Evolutionary conservation across 1,140 invertebrate genomes (phyloP).

Genomic region (Drosophila pseudoananassae): DNA sequence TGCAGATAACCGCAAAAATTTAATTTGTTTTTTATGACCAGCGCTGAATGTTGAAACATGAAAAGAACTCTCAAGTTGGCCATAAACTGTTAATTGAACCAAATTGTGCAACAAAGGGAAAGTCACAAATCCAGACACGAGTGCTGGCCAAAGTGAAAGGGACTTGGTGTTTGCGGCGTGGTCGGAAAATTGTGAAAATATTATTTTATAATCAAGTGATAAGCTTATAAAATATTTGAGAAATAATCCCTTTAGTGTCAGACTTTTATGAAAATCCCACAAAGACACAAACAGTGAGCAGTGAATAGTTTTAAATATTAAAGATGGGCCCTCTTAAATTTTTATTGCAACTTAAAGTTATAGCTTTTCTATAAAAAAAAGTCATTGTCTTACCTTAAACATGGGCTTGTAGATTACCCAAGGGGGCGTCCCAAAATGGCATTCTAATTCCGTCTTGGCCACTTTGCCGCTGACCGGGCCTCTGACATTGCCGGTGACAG

Average conservation of each 20-base stretch:
- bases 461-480: slow-evolving; percentile 16
- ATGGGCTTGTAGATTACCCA: not conserved
- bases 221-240: not conserved
- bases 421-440: slow-evolving; percentile 17
- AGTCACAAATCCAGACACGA: slow-evolving; percentile 20
- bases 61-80: slow-evolving; percentile 45
- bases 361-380: no score
- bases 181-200: slow-evolving; percentile 16
- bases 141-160: slow-evolving; percentile 24
- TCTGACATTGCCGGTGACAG: slow-evolving; percentile 28
- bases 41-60: slow-evolving; percentile 32
- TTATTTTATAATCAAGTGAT: slow-evolving; percentile 6
- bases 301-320: no score
- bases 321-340: no score
- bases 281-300: not conserved
- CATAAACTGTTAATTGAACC: slow-evolving; percentile 47
- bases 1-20: slow-evolving; percentile 36
- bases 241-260: not conserved
- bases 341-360: no score
- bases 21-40: slow-evolving; percentile 45
- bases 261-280: not conserved
- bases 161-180: slow-evolving; percentile 28
- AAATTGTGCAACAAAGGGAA: slow-evolving; percentile 47
- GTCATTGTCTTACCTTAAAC: not conserved
- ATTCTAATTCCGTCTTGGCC: slow-evolving; percentile 11